Conservation (phyloP, 2,888 invertebrate species). For the Pycnomerus fuliginosus region DNA sequence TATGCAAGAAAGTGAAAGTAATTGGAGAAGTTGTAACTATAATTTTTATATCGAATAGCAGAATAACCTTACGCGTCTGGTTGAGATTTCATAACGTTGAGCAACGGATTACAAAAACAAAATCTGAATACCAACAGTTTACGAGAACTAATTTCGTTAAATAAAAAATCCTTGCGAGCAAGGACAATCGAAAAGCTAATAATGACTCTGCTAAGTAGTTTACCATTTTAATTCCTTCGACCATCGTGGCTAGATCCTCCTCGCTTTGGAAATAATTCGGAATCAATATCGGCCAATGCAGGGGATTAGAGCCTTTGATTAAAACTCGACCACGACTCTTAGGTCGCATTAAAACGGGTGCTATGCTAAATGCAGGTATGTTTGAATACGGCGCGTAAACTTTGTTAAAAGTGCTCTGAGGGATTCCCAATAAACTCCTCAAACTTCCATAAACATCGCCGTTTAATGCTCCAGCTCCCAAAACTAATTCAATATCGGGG, state of each 20-base stretch:
- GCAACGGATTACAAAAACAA: too few species aligned
- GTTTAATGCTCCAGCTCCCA: slow-evolving; percentile 74
- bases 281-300: slow-evolving; percentile 74
- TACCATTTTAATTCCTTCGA: slow-evolving; percentile 74
- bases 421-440: slow-evolving; percentile 64
- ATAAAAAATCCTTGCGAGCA: not conserved
- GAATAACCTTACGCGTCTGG: too few species aligned
- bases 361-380: slow-evolving; percentile 66
- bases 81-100: too few species aligned
- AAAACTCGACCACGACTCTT: slow-evolving; percentile 71
- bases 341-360: slow-evolving; percentile 73
- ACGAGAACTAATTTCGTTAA: too few species aligned
- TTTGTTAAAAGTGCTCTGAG: slow-evolving; percentile 59
- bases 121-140: too few species aligned
- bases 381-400: slow-evolving; percentile 58
- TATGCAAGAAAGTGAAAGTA: too few species aligned
- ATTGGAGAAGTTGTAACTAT: too few species aligned
- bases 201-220: slow-evolving; percentile 17
- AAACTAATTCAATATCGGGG: slow-evolving; percentile 78
- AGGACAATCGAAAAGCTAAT: not conserved
- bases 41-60: too few species aligned
- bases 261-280: slow-evolving; percentile 78
- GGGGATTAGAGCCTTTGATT: slow-evolving; percentile 70
- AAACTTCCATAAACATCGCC: slow-evolving; percentile 71
- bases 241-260: slow-evolving; percentile 70